Evolutionary conservation across 2,113 vertebrate species (phyloP).

Genomic region (Melozone crissalis): DNA sequence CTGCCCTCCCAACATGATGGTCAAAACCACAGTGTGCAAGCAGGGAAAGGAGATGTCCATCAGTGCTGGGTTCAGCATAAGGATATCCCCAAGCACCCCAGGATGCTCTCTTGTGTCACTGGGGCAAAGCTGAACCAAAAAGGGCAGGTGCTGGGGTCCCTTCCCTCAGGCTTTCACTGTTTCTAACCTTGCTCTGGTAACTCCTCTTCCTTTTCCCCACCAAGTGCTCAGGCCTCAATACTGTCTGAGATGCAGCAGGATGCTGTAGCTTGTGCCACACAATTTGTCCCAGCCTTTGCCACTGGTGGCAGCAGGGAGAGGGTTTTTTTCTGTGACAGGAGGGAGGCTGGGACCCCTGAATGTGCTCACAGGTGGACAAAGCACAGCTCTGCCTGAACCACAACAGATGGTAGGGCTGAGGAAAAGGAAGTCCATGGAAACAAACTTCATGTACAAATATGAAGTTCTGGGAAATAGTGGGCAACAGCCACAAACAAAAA

Average conservation of each 20-base stretch:
- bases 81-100: fast-evolving
- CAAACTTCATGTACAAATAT: background rate
- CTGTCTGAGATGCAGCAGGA: fast-evolving
- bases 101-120: background rate
- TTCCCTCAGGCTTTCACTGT: background rate
- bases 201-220: background rate
- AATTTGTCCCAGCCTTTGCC: background rate
- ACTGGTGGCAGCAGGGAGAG: background rate
- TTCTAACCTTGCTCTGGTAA: background rate
- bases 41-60: background rate
- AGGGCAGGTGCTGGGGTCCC: no score
- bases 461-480: background rate
- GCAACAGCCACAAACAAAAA: background rate
- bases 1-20: background rate
- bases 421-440: background rate
- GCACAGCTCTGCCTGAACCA: background rate
- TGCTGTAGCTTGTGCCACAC: background rate
- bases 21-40: fast-evolving
- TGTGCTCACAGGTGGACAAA: fast-evolving
- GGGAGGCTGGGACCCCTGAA: background rate
- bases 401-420: fast-evolving
- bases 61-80: background rate
- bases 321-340: background rate
- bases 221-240: background rate
- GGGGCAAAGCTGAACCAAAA: background rate